phyloP scores from a whole-genome alignment of 2,888 invertebrate genomes.

The Keiferia lycopersicella region DNA sequence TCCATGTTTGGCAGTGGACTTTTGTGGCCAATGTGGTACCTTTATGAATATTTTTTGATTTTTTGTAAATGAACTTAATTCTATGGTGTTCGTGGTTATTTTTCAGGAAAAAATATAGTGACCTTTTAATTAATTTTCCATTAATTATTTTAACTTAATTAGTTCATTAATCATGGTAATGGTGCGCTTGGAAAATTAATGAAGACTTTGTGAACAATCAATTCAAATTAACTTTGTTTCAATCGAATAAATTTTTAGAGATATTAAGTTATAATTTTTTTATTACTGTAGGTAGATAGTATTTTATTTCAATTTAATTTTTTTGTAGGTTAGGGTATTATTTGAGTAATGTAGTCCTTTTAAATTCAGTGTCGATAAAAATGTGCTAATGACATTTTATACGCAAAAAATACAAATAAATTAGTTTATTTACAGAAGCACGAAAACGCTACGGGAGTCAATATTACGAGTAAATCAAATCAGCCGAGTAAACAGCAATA shows the following conservation, averaged over 20 bases:
- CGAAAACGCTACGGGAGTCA: slow-evolving; percentile 18
- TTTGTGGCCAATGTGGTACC: too few relatives aligned
- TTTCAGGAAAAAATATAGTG: too few relatives aligned
- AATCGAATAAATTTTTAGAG: not conserved
- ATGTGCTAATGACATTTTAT: not conserved
- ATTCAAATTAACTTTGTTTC: slow-evolving; percentile 8
- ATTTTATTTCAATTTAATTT: too few relatives aligned
- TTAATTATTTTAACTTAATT: slow-evolving; percentile 38
- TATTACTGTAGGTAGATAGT: not conserved
- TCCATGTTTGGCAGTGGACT: too few relatives aligned
- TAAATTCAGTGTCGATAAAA: too few relatives aligned
- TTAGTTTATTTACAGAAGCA: not conserved
- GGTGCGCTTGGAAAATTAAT: slow-evolving; percentile 41
- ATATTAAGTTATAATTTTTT: too few relatives aligned
- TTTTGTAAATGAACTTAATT: slow-evolving; percentile 27
- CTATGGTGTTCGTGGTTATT: too few relatives aligned
- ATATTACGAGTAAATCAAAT: slow-evolving; percentile 31
- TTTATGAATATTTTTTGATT: not conserved
- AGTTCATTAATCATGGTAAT: slow-evolving; percentile 47
- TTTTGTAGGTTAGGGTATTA: too few relatives aligned
- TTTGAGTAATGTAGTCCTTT: too few relatives aligned
- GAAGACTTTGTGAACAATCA: slow-evolving; percentile 31
- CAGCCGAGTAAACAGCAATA: slow-evolving; percentile 43
- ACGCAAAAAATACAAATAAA: not conserved
- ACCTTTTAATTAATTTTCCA: slow-evolving; percentile 33